phyloP scores from a whole-genome alignment of 2,797 vertebrate species.

The Limosa lapponica region DNA sequence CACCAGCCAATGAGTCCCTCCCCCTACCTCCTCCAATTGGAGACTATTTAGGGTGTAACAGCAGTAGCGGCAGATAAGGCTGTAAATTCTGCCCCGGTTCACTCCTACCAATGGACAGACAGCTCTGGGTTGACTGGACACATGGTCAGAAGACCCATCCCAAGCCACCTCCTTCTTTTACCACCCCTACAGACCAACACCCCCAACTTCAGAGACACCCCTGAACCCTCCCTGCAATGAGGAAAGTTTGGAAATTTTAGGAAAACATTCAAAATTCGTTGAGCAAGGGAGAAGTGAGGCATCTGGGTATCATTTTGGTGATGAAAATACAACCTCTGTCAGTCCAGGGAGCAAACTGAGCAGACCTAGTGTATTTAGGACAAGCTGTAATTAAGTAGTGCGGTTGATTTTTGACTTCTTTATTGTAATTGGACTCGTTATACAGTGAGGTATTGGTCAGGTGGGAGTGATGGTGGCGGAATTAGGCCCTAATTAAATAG shows the following conservation, averaged over 20 bases:
- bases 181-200: not conserved
- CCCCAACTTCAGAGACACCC: not conserved
- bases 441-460: constrained; percentile 38
- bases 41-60: constrained; percentile 20
- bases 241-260: not conserved
- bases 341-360: not conserved
- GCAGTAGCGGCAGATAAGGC: not conserved
- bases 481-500: constrained; percentile 52
- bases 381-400: constrained; percentile 28
- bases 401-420: constrained; percentile 31
- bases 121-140: not conserved
- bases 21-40: not conserved
- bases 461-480: constrained; percentile 43
- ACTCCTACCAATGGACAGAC: not conserved
- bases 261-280: not conserved
- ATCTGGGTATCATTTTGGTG: not conserved
- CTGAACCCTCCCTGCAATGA: rapidly evolving
- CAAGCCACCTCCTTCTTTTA: not conserved
- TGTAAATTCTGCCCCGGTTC: not conserved
- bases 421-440: constrained; percentile 40
- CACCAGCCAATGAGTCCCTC: not conserved
- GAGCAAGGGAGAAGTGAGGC: not conserved
- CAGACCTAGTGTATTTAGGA: not conserved
- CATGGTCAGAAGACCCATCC: rapidly evolving
- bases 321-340: not conserved